phyloP scores from a whole-genome alignment of 2,888 invertebrate species.

The Muscina levida region DNA sequence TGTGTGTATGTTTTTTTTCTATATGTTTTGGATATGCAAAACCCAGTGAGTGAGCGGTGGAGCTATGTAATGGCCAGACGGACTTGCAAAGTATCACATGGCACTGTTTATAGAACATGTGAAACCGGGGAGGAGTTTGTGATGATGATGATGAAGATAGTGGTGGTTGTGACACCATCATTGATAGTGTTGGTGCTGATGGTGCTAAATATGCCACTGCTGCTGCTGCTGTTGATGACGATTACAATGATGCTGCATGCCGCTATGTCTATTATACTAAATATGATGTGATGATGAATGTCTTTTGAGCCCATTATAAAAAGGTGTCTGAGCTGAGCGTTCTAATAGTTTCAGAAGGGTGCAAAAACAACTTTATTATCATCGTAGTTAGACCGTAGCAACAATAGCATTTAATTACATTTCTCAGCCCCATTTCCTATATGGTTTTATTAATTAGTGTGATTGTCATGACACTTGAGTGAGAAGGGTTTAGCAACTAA shows the following conservation, averaged over 20 bases:
- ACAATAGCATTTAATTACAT: constrained; percentile 4
- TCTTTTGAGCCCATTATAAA: background rate
- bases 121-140: no score
- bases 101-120: background rate
- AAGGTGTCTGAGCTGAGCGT: background rate
- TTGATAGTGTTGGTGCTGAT: background rate
- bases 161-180: background rate
- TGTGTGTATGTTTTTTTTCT: no score
- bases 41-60: background rate
- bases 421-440: background rate
- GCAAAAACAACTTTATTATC: background rate
- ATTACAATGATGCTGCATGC: background rate
- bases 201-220: background rate
- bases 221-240: background rate
- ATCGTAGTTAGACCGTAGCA: background rate
- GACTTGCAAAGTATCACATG: background rate
- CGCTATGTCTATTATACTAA: no score
- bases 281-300: background rate
- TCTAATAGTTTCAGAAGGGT: background rate
- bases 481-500: background rate
- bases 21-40: no score
- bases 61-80: no score
- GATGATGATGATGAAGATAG: no score
- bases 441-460: constrained; percentile 1
- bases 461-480: background rate